phyloP scores from a whole-genome alignment of 2,113 vertebrate species.

The Rhinogobius similis region DNA sequence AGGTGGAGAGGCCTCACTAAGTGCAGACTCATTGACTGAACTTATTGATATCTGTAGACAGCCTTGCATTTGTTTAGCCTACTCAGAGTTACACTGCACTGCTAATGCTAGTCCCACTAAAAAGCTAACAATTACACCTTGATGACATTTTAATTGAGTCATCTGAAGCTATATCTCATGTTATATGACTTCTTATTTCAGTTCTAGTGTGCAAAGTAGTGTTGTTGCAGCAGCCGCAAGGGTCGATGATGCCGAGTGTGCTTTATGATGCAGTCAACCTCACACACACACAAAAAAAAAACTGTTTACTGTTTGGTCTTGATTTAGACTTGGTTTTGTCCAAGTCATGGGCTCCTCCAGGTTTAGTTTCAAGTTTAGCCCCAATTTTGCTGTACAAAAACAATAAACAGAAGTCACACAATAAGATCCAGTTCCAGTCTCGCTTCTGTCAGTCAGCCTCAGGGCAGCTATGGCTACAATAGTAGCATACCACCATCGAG shows the following conservation, averaged over 20 bases:
- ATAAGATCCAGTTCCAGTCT: background rate
- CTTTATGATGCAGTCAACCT: background rate
- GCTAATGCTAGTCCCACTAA: background rate
- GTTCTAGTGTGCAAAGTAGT: background rate
- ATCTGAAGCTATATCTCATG: background rate
- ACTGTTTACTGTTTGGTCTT: background rate
- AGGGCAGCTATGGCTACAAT: too few relatives aligned
- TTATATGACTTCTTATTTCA: background rate
- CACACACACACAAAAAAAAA: too few relatives aligned
- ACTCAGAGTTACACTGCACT: background rate
- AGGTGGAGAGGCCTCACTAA: background rate
- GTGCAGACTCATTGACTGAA: conserved; percentile 8
- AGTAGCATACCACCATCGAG: too few relatives aligned
- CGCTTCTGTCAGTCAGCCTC: too few relatives aligned
- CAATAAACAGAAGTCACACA: background rate
- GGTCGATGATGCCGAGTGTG: background rate
- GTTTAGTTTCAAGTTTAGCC: background rate
- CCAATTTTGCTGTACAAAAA: too few relatives aligned
- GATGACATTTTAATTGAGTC: background rate
- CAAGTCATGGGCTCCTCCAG: background rate
- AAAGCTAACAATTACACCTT: background rate
- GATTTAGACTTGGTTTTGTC: background rate
- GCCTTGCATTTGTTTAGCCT: conserved; percentile 14
- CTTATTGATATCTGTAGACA: conserved; percentile 12
- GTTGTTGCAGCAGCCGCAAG: background rate